These are phyloP conservation scores for Rotaria macrura DNA, from an alignment of 2,888 invertebrate genomes.

Conservation along the genomic window DNA sequence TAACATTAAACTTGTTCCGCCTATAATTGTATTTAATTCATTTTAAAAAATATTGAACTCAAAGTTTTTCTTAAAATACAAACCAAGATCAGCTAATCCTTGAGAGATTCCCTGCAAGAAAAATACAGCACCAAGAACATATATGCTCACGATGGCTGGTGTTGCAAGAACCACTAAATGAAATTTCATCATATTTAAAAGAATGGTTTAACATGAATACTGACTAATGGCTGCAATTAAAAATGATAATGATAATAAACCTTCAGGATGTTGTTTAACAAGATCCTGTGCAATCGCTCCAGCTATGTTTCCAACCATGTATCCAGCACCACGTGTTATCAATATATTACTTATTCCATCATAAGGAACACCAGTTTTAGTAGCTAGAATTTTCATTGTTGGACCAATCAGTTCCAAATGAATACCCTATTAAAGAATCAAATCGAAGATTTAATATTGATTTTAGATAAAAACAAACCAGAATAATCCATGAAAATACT, in stretches of 20 bases:
- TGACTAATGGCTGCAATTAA: not conserved
- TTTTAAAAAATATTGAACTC: no score
- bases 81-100: not conserved
- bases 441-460: not conserved
- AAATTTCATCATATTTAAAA: no score
- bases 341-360: not conserved
- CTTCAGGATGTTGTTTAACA: not conserved
- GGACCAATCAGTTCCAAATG: not conserved
- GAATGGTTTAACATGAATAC: no score
- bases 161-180: not conserved
- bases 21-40: slow-evolving; percentile 35
- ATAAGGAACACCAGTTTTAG: not conserved
- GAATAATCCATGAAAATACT: not conserved
- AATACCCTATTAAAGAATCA: not conserved
- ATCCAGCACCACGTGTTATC: not conserved
- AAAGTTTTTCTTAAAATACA: not conserved
- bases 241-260: not conserved
- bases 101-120: not conserved
- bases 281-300: not conserved
- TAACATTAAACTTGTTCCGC: slow-evolving; percentile 39
- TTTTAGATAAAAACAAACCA: not conserved
- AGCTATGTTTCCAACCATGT: not conserved
- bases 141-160: not conserved
- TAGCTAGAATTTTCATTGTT: not conserved
- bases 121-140: not conserved